These are phyloP conservation scores for Drosophila mojavensis DNA, from an alignment of 1,140 invertebrate genomes.

Conservation along the genomic window DNA sequence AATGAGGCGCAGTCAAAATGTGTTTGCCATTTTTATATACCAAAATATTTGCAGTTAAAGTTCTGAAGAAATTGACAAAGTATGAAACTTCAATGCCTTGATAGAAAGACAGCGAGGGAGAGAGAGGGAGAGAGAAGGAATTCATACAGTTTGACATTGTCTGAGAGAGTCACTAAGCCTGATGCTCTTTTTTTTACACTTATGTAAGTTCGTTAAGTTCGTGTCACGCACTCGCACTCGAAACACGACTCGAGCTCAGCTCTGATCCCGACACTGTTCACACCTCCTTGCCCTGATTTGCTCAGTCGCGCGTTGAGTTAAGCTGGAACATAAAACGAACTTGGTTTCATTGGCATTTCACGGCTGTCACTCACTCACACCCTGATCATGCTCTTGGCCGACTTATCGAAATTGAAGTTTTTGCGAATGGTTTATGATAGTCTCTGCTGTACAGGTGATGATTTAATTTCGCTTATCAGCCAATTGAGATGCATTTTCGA, in stretches of 20 bases:
- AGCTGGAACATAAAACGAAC: conserved; percentile 20
- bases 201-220: too few relatives aligned
- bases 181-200: too few relatives aligned
- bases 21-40: too few relatives aligned
- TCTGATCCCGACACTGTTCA: conserved; percentile 12
- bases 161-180: too few relatives aligned
- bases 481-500: conserved; percentile 40
- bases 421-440: background rate
- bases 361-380: conserved; percentile 19
- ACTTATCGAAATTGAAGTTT: conserved; percentile 26
- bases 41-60: too few relatives aligned
- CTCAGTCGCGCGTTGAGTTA: background rate
- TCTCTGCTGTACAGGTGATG: background rate
- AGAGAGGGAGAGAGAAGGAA: too few relatives aligned
- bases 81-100: too few relatives aligned
- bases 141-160: too few relatives aligned
- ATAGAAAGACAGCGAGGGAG: too few relatives aligned
- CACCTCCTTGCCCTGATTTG: conserved; percentile 16
- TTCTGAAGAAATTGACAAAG: too few relatives aligned
- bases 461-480: conserved; percentile 25
- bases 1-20: too few relatives aligned
- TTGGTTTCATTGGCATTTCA: conserved; percentile 11
- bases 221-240: background rate
- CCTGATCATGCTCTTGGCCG: conserved; percentile 45
- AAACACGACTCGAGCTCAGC: background rate